These are phyloP conservation scores for Rhabditoides inermis DNA, from an alignment of 2,888 invertebrate species.

Conservation along the genomic window DNA sequence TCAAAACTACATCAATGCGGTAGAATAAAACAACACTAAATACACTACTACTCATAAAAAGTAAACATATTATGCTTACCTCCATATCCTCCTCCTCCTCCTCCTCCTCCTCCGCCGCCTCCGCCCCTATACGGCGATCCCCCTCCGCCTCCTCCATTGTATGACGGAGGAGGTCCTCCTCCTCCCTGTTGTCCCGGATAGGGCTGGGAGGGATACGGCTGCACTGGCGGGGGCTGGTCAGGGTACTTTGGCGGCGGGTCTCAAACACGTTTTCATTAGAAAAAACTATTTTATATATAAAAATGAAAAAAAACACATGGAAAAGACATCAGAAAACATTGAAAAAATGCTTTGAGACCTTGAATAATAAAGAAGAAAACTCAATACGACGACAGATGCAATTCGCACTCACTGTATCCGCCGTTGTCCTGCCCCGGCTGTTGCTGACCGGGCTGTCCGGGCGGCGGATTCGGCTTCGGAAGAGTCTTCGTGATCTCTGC, in stretches of 20 bases:
- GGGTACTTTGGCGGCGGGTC: conserved; percentile 47
- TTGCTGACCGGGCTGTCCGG: conserved; percentile 13
- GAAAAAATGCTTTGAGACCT: no score
- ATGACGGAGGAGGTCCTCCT: conserved; percentile 6
- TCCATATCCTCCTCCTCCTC: background rate
- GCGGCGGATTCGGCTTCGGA: conserved; percentile 29
- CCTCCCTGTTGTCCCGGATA: conserved; percentile 7
- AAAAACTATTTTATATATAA: background rate
- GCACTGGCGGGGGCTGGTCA: conserved; percentile 33
- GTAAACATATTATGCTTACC: background rate
- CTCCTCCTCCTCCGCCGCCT: background rate
- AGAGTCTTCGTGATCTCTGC: conserved; percentile 44
- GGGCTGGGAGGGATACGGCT: conserved; percentile 5
- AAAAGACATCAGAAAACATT: no score
- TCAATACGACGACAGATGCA: background rate
- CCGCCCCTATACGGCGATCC: background rate
- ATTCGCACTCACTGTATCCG: conserved; percentile 20
- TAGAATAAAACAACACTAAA: no score
- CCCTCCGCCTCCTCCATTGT: conserved; percentile 12
- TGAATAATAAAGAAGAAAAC: background rate
- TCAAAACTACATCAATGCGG: no score
- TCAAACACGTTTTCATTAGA: conserved; percentile 14
- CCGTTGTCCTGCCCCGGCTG: conserved; percentile 9
- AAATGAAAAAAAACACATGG: background rate
- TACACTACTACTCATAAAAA: background rate